Percentiles rank a stretch among this genome's conserved stretches.
These are phyloP conservation scores for Deilephila elpenor DNA, from an alignment of 2,888 invertebrate genomes.

Conservation along the genomic window DNA sequence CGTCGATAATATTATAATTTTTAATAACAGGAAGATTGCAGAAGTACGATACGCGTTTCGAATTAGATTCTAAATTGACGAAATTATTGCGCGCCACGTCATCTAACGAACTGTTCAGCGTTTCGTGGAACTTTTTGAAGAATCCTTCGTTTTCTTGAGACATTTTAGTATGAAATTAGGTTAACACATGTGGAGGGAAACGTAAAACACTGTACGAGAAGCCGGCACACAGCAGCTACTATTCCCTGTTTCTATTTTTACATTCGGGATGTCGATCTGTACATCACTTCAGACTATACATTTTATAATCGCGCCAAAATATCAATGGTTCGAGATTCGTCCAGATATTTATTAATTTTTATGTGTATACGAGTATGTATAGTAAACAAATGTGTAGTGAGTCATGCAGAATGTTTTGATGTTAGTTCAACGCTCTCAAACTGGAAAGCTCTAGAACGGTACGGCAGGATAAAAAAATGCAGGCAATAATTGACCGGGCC, in stretches of 20 bases:
- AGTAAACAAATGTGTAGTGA: constrained; percentile 23
- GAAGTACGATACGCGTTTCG: constrained; percentile 87
- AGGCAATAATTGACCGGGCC: constrained; percentile 35
- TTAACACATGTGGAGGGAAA: constrained; percentile 45
- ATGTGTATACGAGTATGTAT: too few relatives aligned
- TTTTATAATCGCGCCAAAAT: constrained; percentile 35
- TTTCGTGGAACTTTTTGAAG: constrained; percentile 87
- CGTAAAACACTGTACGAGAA: constrained; percentile 48
- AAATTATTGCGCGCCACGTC: constrained; percentile 87
- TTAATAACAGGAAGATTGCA: constrained; percentile 80
- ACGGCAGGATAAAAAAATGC: constrained; percentile 31
- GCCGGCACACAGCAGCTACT: constrained; percentile 63
- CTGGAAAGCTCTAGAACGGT: constrained; percentile 35
- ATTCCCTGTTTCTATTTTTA: constrained; percentile 73
- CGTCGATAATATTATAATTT: constrained; percentile 78
- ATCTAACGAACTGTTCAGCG: constrained; percentile 81
- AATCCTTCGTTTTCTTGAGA: constrained; percentile 75
- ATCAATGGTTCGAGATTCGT: neutral
- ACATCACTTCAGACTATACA: constrained; percentile 63
- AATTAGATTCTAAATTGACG: constrained; percentile 85
- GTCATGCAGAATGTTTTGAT: constrained; percentile 5
- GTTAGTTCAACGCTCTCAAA: constrained; percentile 25
- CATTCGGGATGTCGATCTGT: constrained; percentile 66
- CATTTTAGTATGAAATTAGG: constrained; percentile 53
- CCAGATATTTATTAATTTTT: neutral